Percentiles rank a stretch among this genome's conserved stretches.
phyloP scores from a whole-genome alignment of 2,113 vertebrate species.

The Gopherus evgoodei region DNA sequence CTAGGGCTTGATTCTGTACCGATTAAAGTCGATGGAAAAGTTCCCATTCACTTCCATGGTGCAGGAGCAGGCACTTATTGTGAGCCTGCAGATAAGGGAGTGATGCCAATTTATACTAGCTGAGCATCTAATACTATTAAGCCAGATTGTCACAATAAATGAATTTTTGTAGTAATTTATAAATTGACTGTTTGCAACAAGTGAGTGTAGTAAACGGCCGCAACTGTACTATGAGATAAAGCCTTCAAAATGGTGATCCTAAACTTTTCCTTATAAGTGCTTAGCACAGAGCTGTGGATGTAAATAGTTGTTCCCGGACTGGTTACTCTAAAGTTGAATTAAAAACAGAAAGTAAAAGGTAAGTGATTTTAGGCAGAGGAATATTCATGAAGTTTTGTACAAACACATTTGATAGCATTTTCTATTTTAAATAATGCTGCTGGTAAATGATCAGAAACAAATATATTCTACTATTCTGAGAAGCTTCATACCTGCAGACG shows the following conservation, averaged over 20 bases:
- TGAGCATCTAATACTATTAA: not conserved
- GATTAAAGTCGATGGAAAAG: not conserved
- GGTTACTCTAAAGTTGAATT: not conserved
- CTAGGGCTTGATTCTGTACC: not conserved
- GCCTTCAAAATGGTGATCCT: not conserved
- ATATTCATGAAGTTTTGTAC: not conserved
- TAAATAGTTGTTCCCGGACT: not conserved
- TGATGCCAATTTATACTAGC: not conserved
- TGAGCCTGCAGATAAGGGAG: not conserved
- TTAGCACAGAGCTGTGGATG: not conserved
- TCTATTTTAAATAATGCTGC: not conserved
- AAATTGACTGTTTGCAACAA: not conserved
- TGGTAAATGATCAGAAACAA: not conserved
- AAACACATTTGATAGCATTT: rapidly evolving
- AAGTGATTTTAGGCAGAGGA: not conserved
- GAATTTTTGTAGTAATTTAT: not conserved
- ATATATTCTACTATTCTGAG: not conserved
- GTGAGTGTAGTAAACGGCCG: not conserved
- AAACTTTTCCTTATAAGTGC: not conserved
- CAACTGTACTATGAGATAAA: not conserved
- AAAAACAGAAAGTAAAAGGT: not conserved
- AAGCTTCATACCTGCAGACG: not conserved
- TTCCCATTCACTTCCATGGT: not conserved
- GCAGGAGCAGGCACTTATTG: not conserved
- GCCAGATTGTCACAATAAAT: not conserved